Base-by-base conservation (phyloP, 2,888 invertebrate genomes). In the Diachrysia chrysitis region DNA sequence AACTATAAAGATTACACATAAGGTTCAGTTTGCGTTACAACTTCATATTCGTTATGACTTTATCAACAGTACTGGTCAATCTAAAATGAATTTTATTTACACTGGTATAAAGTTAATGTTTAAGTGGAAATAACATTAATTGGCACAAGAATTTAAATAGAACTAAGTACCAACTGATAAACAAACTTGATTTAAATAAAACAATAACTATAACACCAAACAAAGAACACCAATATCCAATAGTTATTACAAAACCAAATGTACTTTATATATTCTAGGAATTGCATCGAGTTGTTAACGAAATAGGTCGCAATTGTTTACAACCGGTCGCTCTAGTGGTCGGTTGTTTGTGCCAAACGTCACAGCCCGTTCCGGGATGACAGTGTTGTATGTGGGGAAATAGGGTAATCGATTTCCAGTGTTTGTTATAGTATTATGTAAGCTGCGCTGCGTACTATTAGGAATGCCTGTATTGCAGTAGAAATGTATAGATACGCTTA, bases 291-390 rank as follows among this genome's bases (percentile, higher is more conserved):
- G 19, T 23, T 67, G 60, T 63, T 55, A 16, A 54, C 12, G 3
- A 79, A 69, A 67, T 79, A 70, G 79, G 79, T 72, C 79, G 66
- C 64, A 21, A 66, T 69, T 77, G 79, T 79, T 79, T 79, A 73
- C 59, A 62, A 46, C 7, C 53, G 32, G n/a, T 62, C 37, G 37
- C 35, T 29, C 17, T 1, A 19, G 16, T 21, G 37, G 16, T 12
- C 21, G 37, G 70, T 63, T 71, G 72, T 79, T 76, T 69, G 60
- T 71, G 69, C 71, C 78, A 68, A 71, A 35, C 63, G 32, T 64
- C 62, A 55, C 9, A 42, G 14, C 3, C 35, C 46, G 70, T 69
- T 76, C 63, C 73, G 63, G 71, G 55, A 56, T 71, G 76, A 67
- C 71, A 65, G 54, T 25, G n/a, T 37, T 66, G n/a, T 37, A 21